Evolutionary conservation across 2,797 vertebrate genomes (phyloP).

Genomic region (Fistularia tabacaria): DNA sequence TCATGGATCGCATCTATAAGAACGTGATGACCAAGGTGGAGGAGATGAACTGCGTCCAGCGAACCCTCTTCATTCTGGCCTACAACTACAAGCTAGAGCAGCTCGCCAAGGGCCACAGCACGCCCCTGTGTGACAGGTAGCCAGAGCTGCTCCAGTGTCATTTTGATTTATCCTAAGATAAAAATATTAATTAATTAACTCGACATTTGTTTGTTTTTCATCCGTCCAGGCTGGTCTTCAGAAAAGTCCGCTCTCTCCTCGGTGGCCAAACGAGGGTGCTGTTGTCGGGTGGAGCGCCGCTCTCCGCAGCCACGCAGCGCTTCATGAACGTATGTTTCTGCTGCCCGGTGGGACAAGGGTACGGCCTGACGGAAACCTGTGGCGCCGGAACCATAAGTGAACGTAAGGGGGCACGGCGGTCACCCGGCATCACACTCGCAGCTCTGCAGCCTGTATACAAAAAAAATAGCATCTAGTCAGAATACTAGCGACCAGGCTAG

Average conservation of each 20-base stretch:
- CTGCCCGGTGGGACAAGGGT: constrained; percentile 93
- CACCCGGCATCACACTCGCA: too few relatives aligned
- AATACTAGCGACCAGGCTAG: too few relatives aligned
- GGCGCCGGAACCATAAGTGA: constrained; percentile 90
- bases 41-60: constrained; percentile 86
- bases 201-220: background rate
- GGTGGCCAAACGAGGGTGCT: constrained; percentile 86
- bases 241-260: constrained; percentile 84
- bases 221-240: constrained; percentile 81
- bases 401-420: constrained; percentile 65
- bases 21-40: constrained; percentile 93
- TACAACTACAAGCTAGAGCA: constrained; percentile 98
- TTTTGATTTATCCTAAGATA: background rate
- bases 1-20: constrained; percentile 98
- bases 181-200: background rate
- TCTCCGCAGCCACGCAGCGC: constrained; percentile 89
- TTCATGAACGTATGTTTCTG: constrained; percentile 99
- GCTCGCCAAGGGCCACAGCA: constrained; percentile 82
- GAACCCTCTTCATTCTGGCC: constrained; percentile 86
- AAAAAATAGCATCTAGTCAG: too few relatives aligned
- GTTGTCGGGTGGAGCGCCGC: constrained; percentile 90
- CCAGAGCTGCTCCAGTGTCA: background rate
- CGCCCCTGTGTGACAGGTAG: constrained; percentile 88
- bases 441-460: too few relatives aligned
- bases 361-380: constrained; percentile 91